Conservation (phyloP, 2,797 vertebrate species). For the Geotrypetes seraphini region DNA sequence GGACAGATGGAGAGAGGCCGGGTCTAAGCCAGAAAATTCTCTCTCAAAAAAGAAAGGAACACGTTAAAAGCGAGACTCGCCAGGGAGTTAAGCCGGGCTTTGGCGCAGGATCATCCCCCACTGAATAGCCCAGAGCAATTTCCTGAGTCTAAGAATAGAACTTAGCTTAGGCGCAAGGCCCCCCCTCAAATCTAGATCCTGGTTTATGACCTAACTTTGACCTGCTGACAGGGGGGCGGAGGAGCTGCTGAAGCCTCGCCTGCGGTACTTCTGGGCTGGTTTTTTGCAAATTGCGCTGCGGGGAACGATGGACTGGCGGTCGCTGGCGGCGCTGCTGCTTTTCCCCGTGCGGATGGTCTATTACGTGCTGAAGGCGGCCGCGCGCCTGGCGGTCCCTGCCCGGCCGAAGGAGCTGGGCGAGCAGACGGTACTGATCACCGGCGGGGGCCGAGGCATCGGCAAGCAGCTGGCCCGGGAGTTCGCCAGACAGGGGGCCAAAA, state of each 20-base stretch:
- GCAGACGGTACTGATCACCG: constrained; percentile 88
- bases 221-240: too few species aligned
- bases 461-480: constrained; percentile 88
- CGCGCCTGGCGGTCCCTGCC: constrained; percentile 62
- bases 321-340: constrained; percentile 68
- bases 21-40: constrained; percentile 18
- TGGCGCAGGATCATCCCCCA: constrained; percentile 24
- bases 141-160: constrained; percentile 54
- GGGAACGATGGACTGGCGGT: constrained; percentile 68
- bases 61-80: constrained; percentile 27
- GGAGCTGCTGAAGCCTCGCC: constrained; percentile 9
- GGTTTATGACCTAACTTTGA: too few species aligned
- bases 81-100: constrained; percentile 36
- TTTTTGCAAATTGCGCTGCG: constrained; percentile 5
- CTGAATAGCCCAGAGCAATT: constrained; percentile 47
- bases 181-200: too few species aligned
- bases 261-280: not conserved
- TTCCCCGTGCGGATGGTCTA: constrained; percentile 75
- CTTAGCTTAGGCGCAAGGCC: constrained; percentile 21
- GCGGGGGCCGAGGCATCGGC: constrained; percentile 92
- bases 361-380: constrained; percentile 56
- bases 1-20: constrained; percentile 27
- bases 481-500: constrained; percentile 73
- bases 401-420: constrained; percentile 65
- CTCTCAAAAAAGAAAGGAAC: constrained; percentile 21